Percentiles rank a stretch among this genome's conserved stretches.
Conservation (phyloP, 2,888 invertebrate genomes). For the Thera britannica region DNA sequence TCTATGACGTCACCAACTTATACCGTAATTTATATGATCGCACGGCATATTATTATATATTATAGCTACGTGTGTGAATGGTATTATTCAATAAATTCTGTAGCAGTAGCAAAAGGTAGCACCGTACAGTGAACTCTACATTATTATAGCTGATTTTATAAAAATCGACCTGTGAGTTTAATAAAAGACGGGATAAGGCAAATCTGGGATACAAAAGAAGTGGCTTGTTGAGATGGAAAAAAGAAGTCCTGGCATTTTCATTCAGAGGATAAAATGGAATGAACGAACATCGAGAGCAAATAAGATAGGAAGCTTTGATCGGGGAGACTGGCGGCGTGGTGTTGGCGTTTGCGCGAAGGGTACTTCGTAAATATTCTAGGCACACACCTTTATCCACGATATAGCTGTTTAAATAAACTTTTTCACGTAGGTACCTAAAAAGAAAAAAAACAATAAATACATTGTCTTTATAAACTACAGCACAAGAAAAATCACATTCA, state of each 20-base stretch:
- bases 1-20: no score
- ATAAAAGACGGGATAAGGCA: slow-evolving; percentile 13
- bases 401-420: background rate
- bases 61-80: no score
- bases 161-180: background rate
- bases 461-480: no score
- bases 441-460: no score
- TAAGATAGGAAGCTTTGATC: slow-evolving; percentile 42
- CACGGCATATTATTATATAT: no score
- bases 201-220: slow-evolving; percentile 21
- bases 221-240: slow-evolving; percentile 26
- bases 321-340: slow-evolving; percentile 11
- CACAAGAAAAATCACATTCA: no score
- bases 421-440: no score
- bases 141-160: background rate
- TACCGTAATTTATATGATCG: no score
- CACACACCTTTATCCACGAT: slow-evolving; percentile 1
- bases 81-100: background rate
- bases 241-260: slow-evolving; percentile 38
- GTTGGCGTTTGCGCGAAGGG: slow-evolving; percentile 38
- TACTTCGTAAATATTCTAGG: slow-evolving; percentile 25
- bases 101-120: background rate
- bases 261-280: slow-evolving; percentile 43
- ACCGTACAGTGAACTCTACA: background rate
- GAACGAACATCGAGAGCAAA: slow-evolving; percentile 45